Evolutionary conservation across 1,140 invertebrate species (phyloP).

Genomic region (Maniola jurtina): DNA sequence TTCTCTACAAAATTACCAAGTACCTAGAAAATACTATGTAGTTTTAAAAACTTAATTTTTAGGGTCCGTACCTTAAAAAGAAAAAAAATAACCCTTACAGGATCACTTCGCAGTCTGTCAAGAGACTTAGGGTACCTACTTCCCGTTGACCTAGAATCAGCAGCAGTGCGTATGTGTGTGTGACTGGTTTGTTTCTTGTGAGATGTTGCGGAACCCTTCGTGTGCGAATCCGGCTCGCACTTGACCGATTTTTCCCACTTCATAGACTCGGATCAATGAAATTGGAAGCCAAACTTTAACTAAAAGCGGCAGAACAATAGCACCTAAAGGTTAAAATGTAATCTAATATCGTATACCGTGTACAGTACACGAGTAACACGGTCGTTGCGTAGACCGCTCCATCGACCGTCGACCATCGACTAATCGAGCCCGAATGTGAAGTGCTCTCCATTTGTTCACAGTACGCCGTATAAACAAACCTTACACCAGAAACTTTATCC

Average conservation of each 20-base stretch:
- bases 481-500: neutral
- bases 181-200: too few species aligned
- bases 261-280: neutral
- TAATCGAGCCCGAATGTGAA: constrained; percentile 7
- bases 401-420: neutral
- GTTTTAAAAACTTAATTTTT: neutral
- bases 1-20: too few species aligned
- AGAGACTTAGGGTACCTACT: too few species aligned
- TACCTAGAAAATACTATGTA: neutral
- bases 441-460: constrained; percentile 4
- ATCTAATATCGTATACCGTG: constrained; percentile 5
- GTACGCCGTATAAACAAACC: neutral
- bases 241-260: too few species aligned
- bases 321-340: constrained; percentile 5
- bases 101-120: too few species aligned
- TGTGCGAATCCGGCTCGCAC: too few species aligned
- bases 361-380: constrained; percentile 5
- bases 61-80: too few species aligned
- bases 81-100: too few species aligned
- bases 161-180: too few species aligned
- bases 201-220: too few species aligned
- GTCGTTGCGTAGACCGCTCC: constrained; percentile 6
- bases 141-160: too few species aligned
- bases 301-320: neutral
- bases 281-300: neutral